Percentiles rank a stretch among this genome's conserved stretches.
Conservation (phyloP, 1,140 invertebrate genomes). For the Drosophila ercepeae region DNA sequence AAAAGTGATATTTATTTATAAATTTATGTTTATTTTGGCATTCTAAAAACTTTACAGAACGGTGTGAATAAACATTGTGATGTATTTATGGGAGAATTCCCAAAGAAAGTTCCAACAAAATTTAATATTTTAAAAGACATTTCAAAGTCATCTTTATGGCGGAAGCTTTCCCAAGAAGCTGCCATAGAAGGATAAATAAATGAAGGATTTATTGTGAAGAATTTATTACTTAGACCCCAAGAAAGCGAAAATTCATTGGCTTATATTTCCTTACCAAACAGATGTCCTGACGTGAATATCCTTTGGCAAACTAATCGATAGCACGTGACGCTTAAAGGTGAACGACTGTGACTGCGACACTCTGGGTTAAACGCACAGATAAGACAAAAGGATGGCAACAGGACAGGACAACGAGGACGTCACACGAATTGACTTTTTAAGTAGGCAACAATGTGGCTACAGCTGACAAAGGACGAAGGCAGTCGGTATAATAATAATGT, state of each 20-base stretch:
- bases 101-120: no score
- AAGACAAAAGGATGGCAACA: conserved; percentile 39
- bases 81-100: conserved; percentile 57
- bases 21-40: conserved; percentile 43
- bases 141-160: conserved; percentile 24
- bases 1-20: conserved; percentile 54
- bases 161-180: background rate
- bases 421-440: conserved; percentile 78
- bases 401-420: conserved; percentile 42
- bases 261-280: conserved; percentile 39
- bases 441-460: conserved; percentile 61
- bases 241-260: conserved; percentile 32
- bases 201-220: conserved; percentile 58
- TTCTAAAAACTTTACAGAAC: conserved; percentile 4
- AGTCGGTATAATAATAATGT: conserved; percentile 65
- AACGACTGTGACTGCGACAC: conserved; percentile 71
- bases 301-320: conserved; percentile 62
- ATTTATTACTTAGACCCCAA: conserved; percentile 27
- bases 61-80: conserved; percentile 45
- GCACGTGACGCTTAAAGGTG: conserved; percentile 77
- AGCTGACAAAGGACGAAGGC: conserved; percentile 37
- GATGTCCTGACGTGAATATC: conserved; percentile 10
- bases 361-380: conserved; percentile 38
- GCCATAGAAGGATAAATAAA: conserved; percentile 59
- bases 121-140: conserved; percentile 53